Evolutionary conservation across 2,113 vertebrate species (phyloP).

Genomic region (Hippocampus guttulatus): DNA sequence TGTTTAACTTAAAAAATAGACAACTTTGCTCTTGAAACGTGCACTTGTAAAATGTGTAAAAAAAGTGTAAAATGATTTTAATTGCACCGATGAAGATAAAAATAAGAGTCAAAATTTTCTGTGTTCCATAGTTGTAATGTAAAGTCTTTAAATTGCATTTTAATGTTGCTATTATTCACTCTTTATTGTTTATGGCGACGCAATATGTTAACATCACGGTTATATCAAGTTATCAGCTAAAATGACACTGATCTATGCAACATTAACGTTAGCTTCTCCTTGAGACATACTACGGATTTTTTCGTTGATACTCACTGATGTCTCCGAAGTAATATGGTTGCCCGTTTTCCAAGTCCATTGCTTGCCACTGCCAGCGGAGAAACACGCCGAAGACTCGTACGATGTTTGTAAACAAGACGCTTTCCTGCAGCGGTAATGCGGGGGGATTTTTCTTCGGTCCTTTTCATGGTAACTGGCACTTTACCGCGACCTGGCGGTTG

Average conservation of each 20-base stretch:
- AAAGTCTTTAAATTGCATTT: neutral
- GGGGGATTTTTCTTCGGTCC: neutral
- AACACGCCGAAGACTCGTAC: neutral
- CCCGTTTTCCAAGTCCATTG: conserved; percentile 47
- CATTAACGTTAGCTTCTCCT: neutral
- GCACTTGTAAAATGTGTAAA: too few species aligned
- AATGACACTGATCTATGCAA: neutral
- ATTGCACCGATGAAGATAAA: too few species aligned
- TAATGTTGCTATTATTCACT: neutral
- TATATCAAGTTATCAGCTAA: neutral
- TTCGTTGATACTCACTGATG: conserved; percentile 58
- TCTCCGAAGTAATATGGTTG: conserved; percentile 69
- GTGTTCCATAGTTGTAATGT: neutral
- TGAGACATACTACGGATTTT: neutral
- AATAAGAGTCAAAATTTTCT: too few species aligned
- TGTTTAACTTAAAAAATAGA: too few species aligned
- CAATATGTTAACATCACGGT: neutral
- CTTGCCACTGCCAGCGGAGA: neutral
- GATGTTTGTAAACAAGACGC: conserved; percentile 40
- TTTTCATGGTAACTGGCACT: neutral
- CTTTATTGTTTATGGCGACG: neutral
- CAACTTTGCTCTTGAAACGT: too few species aligned
- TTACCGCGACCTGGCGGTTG: neutral
- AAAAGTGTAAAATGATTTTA: too few species aligned
- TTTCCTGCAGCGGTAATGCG: neutral